Base-by-base conservation (phyloP, 2,797 vertebrate genomes). In the Onychomys arenicola region DNA sequence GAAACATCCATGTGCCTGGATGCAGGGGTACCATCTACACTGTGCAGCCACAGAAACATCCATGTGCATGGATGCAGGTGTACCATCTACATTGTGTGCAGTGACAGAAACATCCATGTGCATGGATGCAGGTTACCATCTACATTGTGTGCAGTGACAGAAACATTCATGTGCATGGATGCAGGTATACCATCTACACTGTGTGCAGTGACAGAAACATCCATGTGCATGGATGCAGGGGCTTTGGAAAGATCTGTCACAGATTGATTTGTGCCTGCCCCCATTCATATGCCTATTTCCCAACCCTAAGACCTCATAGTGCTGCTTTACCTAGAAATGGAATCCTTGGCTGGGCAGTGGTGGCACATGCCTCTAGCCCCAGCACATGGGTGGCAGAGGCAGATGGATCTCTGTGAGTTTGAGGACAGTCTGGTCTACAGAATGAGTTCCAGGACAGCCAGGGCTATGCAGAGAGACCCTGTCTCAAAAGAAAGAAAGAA, bases 311-410 rank as follows among this genome's bases (percentile, higher is more conserved):
- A 10, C n/a, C 32, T 81, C 43, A 2, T 32, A 52, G 55, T 6
- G 3, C 6, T 5, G 43, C 49, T 55, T 61, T 80, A 10, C 80
- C 69, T 95, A 61, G 52, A 85, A 89, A 49, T 34, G 27, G 63
- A 4, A 12, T 40, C 5, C 0, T 10, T 40, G 69, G 5, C n/a
- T 40, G n/a, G 21, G 10, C 0, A 0, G 37, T 37, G n/a, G 69
- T 2, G 4, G n/a, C 0, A 2, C 8, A 23, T 0, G 4, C 37
- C n/a, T 73, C 40, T 73, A 73, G 23, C 11, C n/a, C n/a, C 21
- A 65, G 27, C 10, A 37, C 19, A 37, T 4, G n/a, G 69, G 1
- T 11, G 19, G n/a, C 37, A 73, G n/a, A 71, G 7, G 17, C 7
- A 21, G 67, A 16, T 6, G 6, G 17, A 71, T 37, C 17, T 71